phyloP scores from a whole-genome alignment of 2,113 vertebrate species.

The Ctenomys sociabilis region DNA sequence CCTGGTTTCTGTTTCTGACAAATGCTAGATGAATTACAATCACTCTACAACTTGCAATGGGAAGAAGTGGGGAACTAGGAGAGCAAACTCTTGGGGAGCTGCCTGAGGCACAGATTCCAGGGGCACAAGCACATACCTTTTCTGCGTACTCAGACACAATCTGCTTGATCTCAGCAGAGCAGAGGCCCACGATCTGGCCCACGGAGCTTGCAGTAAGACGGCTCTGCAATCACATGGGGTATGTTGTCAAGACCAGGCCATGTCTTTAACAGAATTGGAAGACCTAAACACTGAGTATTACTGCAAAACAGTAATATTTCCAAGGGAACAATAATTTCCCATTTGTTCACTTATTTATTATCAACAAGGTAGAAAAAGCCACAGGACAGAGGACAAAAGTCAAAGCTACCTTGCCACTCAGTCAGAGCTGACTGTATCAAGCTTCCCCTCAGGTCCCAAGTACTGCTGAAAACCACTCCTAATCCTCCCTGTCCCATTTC shows the following conservation, averaged over 20 bases:
- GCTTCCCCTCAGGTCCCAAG: not conserved
- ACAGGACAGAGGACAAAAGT: not conserved
- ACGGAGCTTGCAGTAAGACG: slow-evolving; percentile 94
- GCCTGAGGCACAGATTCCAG: not conserved
- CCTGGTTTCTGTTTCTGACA: not conserved
- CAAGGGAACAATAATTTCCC: not conserved
- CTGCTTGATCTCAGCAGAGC: slow-evolving; percentile 97
- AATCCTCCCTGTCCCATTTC: not conserved
- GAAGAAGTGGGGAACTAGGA: not conserved
- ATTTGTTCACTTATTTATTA: not conserved
- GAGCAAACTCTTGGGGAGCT: not conserved
- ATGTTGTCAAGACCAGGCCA: not conserved
- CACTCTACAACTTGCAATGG: not conserved
- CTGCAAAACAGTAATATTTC: not conserved
- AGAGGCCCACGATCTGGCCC: slow-evolving; percentile 96
- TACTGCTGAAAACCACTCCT: not conserved
- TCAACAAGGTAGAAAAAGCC: not conserved
- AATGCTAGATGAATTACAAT: slow-evolving; percentile 24
- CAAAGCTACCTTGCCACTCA: not conserved
- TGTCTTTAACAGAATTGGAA: not conserved
- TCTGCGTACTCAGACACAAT: slow-evolving; percentile 95
- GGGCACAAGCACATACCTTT: slow-evolving; percentile 84
- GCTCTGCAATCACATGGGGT: slow-evolving; percentile 86
- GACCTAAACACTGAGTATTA: not conserved
- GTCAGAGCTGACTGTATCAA: not conserved